Conservation (phyloP, 2,888 invertebrate genomes). For the Amphipyra berbera region DNA sequence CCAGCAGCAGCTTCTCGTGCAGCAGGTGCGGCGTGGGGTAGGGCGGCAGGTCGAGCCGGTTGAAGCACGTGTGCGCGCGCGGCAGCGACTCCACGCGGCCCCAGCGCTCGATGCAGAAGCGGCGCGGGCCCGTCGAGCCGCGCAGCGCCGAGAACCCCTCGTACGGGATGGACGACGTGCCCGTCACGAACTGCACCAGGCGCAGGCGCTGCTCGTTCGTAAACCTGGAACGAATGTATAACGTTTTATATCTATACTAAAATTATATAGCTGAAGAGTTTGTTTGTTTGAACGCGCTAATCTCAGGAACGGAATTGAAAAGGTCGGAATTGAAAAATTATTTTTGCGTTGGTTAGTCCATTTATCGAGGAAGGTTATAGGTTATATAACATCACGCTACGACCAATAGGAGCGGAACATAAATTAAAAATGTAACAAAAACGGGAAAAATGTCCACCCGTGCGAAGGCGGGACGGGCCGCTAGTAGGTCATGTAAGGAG, state of each 20-base stretch:
- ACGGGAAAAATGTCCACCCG: no score
- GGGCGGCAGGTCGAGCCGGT: slow-evolving; percentile 98
- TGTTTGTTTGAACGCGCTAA: no score
- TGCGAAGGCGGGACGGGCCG: no score
- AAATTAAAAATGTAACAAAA: no score
- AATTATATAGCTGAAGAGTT: no score
- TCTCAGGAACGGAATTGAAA: no score
- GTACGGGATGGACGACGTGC: slow-evolving; percentile 99
- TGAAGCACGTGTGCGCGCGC: slow-evolving; percentile 99
- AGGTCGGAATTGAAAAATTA: no score
- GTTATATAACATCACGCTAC: no score
- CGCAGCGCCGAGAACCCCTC: slow-evolving; percentile 98
- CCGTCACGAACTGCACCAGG: slow-evolving; percentile 98
- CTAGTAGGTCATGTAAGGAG: slow-evolving; percentile 1
- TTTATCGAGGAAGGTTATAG: no score
- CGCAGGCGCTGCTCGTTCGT: slow-evolving; percentile 98
- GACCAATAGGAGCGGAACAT: no score
- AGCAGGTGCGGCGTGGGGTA: slow-evolving; percentile 98
- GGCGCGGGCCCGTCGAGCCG: slow-evolving; percentile 98
- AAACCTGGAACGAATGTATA: slow-evolving; percentile 89
- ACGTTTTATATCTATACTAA: slow-evolving; percentile 5
- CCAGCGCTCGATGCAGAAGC: slow-evolving; percentile 99
- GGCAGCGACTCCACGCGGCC: slow-evolving; percentile 98
- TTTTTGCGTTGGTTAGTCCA: no score
- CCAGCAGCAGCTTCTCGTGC: slow-evolving; percentile 97